phyloP scores from a whole-genome alignment of 2,113 vertebrate species.

The Microcebus murinus region DNA sequence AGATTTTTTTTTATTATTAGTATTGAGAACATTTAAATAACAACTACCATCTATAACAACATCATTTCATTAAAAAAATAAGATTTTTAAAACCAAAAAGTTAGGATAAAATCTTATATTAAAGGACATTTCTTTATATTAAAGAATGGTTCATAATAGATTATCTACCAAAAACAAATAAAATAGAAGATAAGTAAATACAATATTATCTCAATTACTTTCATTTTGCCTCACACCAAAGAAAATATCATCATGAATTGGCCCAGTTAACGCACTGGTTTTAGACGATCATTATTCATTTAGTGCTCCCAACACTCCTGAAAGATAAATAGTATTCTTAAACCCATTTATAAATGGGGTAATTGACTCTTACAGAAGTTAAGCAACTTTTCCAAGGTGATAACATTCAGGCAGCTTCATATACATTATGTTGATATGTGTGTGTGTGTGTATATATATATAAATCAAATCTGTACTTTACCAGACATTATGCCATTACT shows the following conservation, averaged over 20 bases:
- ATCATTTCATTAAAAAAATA: not conserved
- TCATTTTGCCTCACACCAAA: not conserved
- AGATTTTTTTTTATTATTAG: not conserved
- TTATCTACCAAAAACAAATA: not conserved
- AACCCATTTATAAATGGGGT: not conserved
- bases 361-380: not conserved
- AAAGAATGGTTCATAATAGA: not conserved
- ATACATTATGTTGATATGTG: not conserved
- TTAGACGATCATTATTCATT: not conserved
- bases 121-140: not conserved
- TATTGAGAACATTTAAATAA: conserved; percentile 11
- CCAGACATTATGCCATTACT: not conserved
- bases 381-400: not conserved
- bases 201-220: not conserved
- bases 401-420: not conserved
- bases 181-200: not conserved
- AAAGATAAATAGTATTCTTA: not conserved
- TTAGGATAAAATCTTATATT: not conserved
- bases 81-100: not conserved
- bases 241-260: not conserved
- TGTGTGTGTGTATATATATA: not conserved
- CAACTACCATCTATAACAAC: not conserved
- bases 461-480: not conserved
- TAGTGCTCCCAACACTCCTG: not conserved
- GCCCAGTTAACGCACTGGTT: not conserved